These are phyloP conservation scores for Lordiphosa andalusiaca DNA, from an alignment of 2,888 invertebrate genomes.

Conservation along the genomic window DNA sequence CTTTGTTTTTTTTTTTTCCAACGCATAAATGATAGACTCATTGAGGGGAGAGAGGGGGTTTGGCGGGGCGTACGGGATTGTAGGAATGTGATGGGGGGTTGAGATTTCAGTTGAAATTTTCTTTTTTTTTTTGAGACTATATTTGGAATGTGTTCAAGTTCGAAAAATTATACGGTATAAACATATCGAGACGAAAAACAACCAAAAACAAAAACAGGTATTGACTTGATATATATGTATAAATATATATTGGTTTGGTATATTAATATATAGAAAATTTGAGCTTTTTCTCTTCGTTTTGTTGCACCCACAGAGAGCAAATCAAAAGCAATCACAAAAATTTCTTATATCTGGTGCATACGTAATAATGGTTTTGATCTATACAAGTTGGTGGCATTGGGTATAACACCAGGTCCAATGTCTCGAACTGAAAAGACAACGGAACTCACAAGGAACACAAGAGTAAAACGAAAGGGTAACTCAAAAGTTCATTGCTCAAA, in stretches of 20 bases:
- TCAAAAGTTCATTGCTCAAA: slow-evolving; percentile 20
- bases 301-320: slow-evolving; percentile 73
- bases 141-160: slow-evolving; percentile 69
- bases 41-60: slow-evolving; percentile 78
- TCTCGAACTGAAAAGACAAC: slow-evolving; percentile 4
- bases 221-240: slow-evolving; percentile 21
- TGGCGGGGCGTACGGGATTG: slow-evolving; percentile 73
- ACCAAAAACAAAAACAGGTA: slow-evolving; percentile 25
- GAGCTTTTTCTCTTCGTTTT: slow-evolving; percentile 80
- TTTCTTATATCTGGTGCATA: slow-evolving; percentile 37
- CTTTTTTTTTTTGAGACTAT: slow-evolving; percentile 27
- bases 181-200: slow-evolving; percentile 15
- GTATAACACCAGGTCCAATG: slow-evolving; percentile 9
- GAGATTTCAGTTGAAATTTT: slow-evolving; percentile 50
- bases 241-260: slow-evolving; percentile 28
- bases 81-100: slow-evolving; percentile 77
- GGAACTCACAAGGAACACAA: slow-evolving; percentile 32
- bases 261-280: slow-evolving; percentile 57
- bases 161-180: slow-evolving; percentile 56
- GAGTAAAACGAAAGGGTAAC: slow-evolving; percentile 18
- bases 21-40: slow-evolving; percentile 81
- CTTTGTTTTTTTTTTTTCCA: slow-evolving; percentile 46
- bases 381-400: background rate
- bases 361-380: slow-evolving; percentile 5
- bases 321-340: slow-evolving; percentile 12